A percentile compares a stretch with the other conserved stretches of the same genome.
Evolutionary conservation across 2,113 vertebrate genomes (phyloP).

Genomic region (Manacus vitellinus): DNA sequence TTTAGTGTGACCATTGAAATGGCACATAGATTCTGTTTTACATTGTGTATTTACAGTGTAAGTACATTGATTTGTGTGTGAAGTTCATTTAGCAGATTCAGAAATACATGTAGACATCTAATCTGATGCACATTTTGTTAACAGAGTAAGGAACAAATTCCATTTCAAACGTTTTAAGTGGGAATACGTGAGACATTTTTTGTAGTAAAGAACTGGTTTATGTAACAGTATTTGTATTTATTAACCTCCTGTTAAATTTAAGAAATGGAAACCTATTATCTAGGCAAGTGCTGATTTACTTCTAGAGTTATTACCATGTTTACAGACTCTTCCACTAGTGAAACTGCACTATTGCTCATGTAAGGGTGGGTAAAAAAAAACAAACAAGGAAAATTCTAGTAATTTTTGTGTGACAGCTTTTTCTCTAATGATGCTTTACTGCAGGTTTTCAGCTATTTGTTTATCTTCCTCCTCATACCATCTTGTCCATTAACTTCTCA

Average conservation of each 20-base stretch:
- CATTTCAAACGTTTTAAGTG: background rate
- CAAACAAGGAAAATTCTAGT: background rate
- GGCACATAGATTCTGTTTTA: background rate
- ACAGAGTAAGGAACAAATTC: background rate
- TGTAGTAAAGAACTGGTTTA: background rate
- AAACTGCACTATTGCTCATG: background rate
- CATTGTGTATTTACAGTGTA: background rate
- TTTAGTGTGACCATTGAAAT: background rate
- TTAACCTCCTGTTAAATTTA: background rate
- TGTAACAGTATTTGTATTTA: background rate
- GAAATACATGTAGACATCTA: background rate
- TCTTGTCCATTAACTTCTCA: no score
- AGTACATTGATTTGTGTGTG: background rate
- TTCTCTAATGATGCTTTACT: background rate
- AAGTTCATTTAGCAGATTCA: background rate
- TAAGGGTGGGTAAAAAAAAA: background rate
- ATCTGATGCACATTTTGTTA: background rate
- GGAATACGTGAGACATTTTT: background rate
- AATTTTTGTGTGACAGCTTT: background rate
- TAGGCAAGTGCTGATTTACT: background rate
- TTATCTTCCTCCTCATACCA: background rate
- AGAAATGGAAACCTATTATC: background rate
- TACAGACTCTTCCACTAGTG: background rate
- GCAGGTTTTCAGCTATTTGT: background rate
- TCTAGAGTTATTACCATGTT: background rate